These are phyloP conservation scores for Lichenostomus cassidix DNA, from an alignment of 2,113 vertebrate genomes.

Conservation along the genomic window DNA sequence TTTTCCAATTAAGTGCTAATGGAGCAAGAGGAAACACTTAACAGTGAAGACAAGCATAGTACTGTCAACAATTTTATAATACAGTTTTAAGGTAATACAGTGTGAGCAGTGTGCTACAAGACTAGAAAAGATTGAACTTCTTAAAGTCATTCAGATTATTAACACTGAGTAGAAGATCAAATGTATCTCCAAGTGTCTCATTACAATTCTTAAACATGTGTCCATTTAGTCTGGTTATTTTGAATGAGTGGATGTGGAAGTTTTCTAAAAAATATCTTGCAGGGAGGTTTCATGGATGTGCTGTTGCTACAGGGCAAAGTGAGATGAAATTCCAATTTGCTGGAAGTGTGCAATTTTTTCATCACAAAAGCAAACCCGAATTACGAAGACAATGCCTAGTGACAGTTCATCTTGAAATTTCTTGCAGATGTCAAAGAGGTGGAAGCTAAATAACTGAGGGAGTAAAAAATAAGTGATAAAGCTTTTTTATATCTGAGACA, in stretches of 20 bases:
- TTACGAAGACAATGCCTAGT: background rate
- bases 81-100: background rate
- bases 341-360: background rate
- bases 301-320: background rate
- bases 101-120: background rate
- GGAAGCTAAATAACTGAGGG: background rate
- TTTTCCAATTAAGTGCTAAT: background rate
- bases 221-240: background rate
- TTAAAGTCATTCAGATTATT: background rate
- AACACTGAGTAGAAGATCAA: background rate
- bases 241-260: background rate
- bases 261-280: background rate
- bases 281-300: background rate
- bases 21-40: fast-evolving
- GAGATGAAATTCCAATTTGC: background rate
- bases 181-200: background rate
- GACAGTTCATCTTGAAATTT: background rate
- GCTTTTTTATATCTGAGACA: background rate
- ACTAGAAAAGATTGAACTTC: background rate
- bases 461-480: background rate
- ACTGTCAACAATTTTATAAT: background rate
- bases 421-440: background rate
- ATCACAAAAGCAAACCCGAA: background rate
- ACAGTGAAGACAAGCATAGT: background rate
- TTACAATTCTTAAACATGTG: background rate